Conservation (phyloP, 2,797 vertebrate species). For the Melanotaenia trifasciata region DNA sequence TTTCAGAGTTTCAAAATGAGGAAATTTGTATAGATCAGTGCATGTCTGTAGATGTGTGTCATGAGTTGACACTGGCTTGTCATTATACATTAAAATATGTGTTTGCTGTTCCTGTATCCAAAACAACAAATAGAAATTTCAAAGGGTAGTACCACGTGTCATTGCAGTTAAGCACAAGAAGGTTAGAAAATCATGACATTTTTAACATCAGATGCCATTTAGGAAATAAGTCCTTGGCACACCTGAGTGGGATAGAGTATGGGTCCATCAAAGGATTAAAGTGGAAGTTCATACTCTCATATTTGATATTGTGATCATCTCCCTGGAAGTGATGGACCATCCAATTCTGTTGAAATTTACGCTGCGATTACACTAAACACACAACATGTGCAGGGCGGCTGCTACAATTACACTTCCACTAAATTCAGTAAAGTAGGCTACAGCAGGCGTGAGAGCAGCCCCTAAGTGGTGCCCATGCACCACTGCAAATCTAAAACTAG, state of each 20-base stretch:
- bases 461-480: neutral
- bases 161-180: neutral
- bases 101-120: neutral
- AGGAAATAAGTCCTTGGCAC: neutral
- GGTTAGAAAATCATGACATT: neutral
- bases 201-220: neutral
- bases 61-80: neutral
- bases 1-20: neutral
- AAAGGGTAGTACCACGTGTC: neutral
- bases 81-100: neutral
- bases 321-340: neutral
- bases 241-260: neutral
- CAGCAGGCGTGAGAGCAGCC: slow-evolving; percentile 7
- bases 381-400: neutral
- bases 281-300: neutral
- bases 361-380: neutral
- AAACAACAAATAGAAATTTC: slow-evolving; percentile 1
- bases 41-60: neutral
- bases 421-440: slow-evolving; percentile 1
- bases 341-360: neutral
- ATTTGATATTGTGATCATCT: neutral
- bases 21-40: neutral
- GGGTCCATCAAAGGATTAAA: neutral
- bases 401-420: slow-evolving; percentile 7
- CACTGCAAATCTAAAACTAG: slow-evolving; percentile 5